These are phyloP conservation scores for Fratercula arctica DNA, from an alignment of 2,797 vertebrate species.

Conservation along the genomic window DNA sequence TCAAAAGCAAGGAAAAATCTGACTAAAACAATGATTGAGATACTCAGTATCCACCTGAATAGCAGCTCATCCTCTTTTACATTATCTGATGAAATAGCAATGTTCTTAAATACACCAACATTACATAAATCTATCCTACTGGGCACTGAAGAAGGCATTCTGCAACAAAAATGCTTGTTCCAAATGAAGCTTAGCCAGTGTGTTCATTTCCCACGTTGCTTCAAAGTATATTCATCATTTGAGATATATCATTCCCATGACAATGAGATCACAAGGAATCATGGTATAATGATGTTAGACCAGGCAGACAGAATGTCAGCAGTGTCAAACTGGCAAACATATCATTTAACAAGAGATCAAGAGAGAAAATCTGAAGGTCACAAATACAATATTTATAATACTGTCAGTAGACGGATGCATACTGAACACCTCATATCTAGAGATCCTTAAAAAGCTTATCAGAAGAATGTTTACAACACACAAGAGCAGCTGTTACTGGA, in stretches of 20 bases:
- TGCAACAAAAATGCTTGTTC: background rate
- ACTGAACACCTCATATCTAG: background rate
- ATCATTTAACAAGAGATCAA: slow-evolving; percentile 21
- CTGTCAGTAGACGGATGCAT: background rate
- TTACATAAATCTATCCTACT: background rate
- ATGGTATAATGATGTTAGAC: background rate
- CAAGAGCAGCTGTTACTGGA: background rate
- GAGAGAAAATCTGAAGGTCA: slow-evolving; percentile 38
- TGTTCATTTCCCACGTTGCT: background rate
- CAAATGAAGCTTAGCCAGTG: background rate
- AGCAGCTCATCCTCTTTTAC: background rate
- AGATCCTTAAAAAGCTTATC: background rate
- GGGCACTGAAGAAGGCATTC: background rate
- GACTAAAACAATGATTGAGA: background rate
- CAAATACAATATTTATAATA: slow-evolving; percentile 11
- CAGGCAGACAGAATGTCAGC: slow-evolving; percentile 16
- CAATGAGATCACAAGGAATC: slow-evolving; percentile 2
- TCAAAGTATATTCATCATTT: background rate
- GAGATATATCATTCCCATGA: background rate
- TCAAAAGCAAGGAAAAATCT: background rate
- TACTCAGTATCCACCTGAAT: background rate
- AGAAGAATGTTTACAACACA: background rate
- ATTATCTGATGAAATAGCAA: background rate
- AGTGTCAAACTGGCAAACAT: background rate
- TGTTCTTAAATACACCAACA: background rate